A percentile compares a stretch with the other conserved stretches of the same genome.
These are phyloP conservation scores for Sicus ferrugineus DNA, from an alignment of 2,888 invertebrate genomes.

Conservation along the genomic window DNA sequence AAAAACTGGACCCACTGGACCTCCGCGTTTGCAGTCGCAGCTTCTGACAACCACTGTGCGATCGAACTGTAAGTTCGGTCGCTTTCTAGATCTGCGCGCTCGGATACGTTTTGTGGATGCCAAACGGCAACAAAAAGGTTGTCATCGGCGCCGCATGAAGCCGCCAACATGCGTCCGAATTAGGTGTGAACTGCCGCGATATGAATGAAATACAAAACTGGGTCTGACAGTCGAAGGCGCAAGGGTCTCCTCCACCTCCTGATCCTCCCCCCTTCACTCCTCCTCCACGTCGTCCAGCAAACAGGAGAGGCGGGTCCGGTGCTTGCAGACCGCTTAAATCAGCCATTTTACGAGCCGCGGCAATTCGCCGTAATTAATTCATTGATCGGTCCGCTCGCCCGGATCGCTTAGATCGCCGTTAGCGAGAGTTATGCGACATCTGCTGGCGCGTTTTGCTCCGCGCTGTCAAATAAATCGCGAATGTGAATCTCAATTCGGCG, in stretches of 20 bases:
- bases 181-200: neutral
- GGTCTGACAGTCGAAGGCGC: neutral
- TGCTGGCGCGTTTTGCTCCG: neutral
- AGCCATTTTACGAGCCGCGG: too few species aligned
- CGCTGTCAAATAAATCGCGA: slow-evolving; percentile 19
- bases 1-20: too few species aligned
- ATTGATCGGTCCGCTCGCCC: neutral
- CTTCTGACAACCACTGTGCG: neutral
- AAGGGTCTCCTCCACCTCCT: too few species aligned
- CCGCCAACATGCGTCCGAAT: neutral
- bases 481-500: slow-evolving; percentile 3
- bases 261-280: too few species aligned
- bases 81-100: neutral
- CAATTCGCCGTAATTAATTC: too few species aligned
- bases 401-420: neutral
- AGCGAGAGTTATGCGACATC: slow-evolving; percentile 26
- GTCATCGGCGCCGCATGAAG: slow-evolving; percentile 28
- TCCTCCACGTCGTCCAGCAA: neutral
- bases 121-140: slow-evolving; percentile 21
- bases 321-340: neutral
- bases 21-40: too few species aligned
- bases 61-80: neutral
- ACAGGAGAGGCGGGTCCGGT: neutral
- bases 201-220: neutral
- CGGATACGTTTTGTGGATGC: neutral